Percentiles rank a stretch among this genome's conserved stretches.
phyloP scores from a whole-genome alignment of 2,113 vertebrate genomes.

The Naja naja region DNA sequence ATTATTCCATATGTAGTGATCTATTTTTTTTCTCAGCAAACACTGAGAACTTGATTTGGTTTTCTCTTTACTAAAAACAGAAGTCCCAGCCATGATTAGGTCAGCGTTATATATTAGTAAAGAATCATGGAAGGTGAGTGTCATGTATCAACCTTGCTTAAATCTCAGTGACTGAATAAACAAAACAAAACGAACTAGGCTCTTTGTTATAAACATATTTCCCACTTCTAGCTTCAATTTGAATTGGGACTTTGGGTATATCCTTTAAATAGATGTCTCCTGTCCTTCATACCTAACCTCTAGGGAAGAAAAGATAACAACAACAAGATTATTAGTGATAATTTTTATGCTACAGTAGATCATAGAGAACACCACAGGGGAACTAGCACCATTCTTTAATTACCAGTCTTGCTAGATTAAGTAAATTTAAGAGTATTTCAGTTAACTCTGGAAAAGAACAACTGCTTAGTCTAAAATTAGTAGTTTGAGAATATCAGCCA shows the following conservation, averaged over 20 bases:
- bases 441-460: neutral
- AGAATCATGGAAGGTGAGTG: neutral
- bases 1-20: neutral
- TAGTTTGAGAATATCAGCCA: conserved; percentile 56
- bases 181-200: neutral
- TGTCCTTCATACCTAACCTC: neutral
- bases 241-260: neutral
- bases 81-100: neutral
- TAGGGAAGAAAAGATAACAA: neutral
- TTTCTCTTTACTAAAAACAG: neutral
- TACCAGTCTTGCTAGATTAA: neutral
- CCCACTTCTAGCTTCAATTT: neutral
- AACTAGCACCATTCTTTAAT: neutral
- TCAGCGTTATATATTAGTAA: neutral
- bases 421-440: neutral
- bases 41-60: neutral
- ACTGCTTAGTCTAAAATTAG: conserved; percentile 38
- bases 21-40: neutral
- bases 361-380: conserved; percentile 42
- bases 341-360: conserved; percentile 45
- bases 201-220: neutral
- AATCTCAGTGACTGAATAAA: neutral
- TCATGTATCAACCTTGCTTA: neutral
- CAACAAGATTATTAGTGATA: conserved; percentile 4
- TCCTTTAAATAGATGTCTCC: neutral